These are phyloP conservation scores for Phaedon cochleariae DNA, from an alignment of 2,888 invertebrate species.

Conservation along the genomic window DNA sequence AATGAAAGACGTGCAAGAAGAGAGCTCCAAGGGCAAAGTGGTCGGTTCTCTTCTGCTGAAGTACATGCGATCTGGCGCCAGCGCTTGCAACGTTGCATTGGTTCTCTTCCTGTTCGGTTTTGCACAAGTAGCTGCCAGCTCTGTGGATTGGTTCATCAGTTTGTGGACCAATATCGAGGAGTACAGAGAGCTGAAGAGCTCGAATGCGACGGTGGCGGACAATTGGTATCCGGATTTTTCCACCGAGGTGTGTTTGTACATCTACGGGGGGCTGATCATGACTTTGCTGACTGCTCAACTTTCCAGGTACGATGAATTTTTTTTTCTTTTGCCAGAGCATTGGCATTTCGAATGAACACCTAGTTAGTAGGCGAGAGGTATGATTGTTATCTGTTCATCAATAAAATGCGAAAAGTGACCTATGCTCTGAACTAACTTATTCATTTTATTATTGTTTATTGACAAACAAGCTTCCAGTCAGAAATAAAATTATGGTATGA, in stretches of 20 bases:
- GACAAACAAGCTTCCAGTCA: no score
- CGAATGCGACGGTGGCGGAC: neutral
- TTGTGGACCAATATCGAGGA: slow-evolving; percentile 67
- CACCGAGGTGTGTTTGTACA: slow-evolving; percentile 67
- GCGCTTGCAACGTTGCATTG: slow-evolving; percentile 63
- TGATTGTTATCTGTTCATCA: no score
- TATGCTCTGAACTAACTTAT: no score
- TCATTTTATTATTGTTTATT: no score
- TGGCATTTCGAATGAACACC: no score
- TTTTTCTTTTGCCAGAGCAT: no score
- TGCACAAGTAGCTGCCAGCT: slow-evolving; percentile 71
- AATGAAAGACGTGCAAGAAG: slow-evolving; percentile 69
- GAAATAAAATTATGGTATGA: no score
- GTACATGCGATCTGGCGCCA: slow-evolving; percentile 67
- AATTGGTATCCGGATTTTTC: slow-evolving; percentile 34
- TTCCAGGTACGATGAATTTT: no score
- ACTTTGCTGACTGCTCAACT: slow-evolving; percentile 64
- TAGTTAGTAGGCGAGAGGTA: no score
- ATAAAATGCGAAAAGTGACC: no score
- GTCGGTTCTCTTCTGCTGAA: slow-evolving; percentile 68
- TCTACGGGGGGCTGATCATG: slow-evolving; percentile 64
- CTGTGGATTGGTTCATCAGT: slow-evolving; percentile 78
- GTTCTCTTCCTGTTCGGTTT: slow-evolving; percentile 66
- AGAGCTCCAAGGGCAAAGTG: slow-evolving; percentile 67
- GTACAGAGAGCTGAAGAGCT: slow-evolving; percentile 24